These are phyloP conservation scores for Antigone vipio DNA, from an alignment of 2,113 vertebrate genomes.

Conservation along the genomic window DNA sequence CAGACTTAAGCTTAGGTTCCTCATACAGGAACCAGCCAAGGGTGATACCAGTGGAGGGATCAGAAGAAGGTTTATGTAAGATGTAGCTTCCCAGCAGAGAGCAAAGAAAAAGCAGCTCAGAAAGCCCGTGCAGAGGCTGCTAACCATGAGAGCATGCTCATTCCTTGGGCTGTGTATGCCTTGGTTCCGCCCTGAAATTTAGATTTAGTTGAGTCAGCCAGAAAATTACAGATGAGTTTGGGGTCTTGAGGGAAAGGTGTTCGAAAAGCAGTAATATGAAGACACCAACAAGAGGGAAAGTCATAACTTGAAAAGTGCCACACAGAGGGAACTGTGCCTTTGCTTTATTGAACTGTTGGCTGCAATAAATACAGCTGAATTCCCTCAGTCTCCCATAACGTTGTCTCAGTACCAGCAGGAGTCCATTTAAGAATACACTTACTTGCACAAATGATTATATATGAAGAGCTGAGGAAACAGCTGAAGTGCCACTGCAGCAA, in stretches of 20 bases:
- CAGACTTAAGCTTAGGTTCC: neutral
- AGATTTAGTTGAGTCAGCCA: slow-evolving; percentile 8
- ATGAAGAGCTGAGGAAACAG: neutral
- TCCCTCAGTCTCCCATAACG: neutral
- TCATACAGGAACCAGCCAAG: neutral
- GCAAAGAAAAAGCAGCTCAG: neutral
- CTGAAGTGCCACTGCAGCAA: neutral
- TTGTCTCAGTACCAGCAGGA: slow-evolving; percentile 46
- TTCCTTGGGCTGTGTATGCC: neutral
- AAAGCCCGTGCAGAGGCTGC: neutral
- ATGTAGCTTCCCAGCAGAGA: neutral
- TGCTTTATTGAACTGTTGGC: slow-evolving; percentile 44
- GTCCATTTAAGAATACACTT: slow-evolving; percentile 35
- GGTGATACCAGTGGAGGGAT: neutral
- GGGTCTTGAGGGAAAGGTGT: neutral
- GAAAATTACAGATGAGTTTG: neutral
- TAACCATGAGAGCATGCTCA: neutral
- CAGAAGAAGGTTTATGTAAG: neutral
- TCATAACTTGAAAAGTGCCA: neutral
- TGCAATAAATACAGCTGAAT: slow-evolving; percentile 37
- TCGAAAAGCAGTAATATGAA: neutral
- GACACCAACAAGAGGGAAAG: neutral
- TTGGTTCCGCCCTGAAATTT: neutral
- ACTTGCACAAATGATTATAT: slow-evolving; percentile 20
- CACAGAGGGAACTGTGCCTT: neutral